phyloP scores from a whole-genome alignment of 2,888 invertebrate genomes.

The Eueremaeus valkanovi region DNA sequence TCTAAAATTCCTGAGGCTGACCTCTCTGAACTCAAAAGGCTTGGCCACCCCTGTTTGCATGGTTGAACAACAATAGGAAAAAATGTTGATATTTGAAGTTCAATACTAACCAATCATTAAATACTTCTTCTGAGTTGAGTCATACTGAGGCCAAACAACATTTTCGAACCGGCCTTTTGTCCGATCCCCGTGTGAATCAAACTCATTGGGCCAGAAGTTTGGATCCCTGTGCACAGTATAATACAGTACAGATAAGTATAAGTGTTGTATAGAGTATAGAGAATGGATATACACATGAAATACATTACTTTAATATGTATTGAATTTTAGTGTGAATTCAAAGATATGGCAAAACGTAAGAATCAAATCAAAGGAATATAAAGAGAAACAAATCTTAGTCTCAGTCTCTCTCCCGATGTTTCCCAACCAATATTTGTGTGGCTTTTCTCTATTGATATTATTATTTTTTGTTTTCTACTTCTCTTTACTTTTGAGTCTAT shows the following conservation, averaged over 20 bases:
- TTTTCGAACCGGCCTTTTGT: conserved; percentile 49
- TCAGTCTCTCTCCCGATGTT: neutral
- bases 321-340: too few species aligned
- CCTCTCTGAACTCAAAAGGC: too few species aligned
- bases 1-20: too few species aligned
- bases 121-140: conserved; percentile 86
- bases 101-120: conserved; percentile 53
- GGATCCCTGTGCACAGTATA: conserved; percentile 21
- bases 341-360: neutral
- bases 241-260: too few species aligned
- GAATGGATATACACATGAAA: neutral
- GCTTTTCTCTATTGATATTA: neutral
- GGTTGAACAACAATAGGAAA: too few species aligned
- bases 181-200: conserved; percentile 38
- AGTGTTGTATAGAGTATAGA: too few species aligned
- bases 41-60: too few species aligned
- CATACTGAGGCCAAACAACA: conserved; percentile 79
- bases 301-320: neutral
- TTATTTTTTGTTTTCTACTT: neutral
- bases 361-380: neutral
- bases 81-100: too few species aligned
- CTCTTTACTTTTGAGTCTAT: neutral
- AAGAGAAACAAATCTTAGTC: neutral
- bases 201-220: conserved; percentile 41
- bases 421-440: neutral